phyloP scores from a whole-genome alignment of 2,888 invertebrate species.

The Drosophila falleni region DNA sequence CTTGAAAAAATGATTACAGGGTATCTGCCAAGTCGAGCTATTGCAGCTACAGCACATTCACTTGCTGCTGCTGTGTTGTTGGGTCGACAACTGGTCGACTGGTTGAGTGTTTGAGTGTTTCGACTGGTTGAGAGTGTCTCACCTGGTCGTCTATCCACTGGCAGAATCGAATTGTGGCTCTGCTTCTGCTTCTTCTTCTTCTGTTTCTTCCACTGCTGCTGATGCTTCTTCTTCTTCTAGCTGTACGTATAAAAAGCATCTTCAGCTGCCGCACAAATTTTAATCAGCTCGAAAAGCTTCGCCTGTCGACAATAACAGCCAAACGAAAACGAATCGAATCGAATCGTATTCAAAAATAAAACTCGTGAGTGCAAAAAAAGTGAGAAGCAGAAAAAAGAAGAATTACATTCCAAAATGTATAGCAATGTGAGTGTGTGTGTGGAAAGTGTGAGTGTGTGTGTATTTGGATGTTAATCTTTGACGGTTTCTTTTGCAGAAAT shows the following conservation, averaged over 20 bases:
- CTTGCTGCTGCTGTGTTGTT: constrained; percentile 18
- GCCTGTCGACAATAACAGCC: constrained; percentile 61
- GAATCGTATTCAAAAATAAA: constrained; percentile 13
- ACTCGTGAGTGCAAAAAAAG: constrained; percentile 35
- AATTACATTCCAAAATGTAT: constrained; percentile 46
- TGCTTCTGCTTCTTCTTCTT: constrained; percentile 7
- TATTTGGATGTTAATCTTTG: constrained; percentile 32
- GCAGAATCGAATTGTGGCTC: constrained; percentile 57
- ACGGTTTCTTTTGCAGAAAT: constrained; percentile 50
- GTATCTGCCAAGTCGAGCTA: constrained; percentile 19
- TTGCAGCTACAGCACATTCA: not conserved
- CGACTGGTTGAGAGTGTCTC: constrained; percentile 43
- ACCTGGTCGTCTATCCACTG: constrained; percentile 22
- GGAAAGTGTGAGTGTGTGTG: not conserved
- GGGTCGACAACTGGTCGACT: constrained; percentile 40
- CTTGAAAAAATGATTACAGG: constrained; percentile 1
- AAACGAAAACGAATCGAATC: constrained; percentile 6
- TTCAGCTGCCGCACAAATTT: constrained; percentile 81
- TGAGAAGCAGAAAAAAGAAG: constrained; percentile 14
- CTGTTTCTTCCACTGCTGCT: not conserved
- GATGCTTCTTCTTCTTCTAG: constrained; percentile 9
- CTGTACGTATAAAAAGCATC: constrained; percentile 83
- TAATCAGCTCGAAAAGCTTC: constrained; percentile 83
- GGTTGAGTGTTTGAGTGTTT: constrained; percentile 31
- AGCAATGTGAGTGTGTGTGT: constrained; percentile 62